Evolutionary conservation across 2,888 invertebrate species (phyloP), one percentile per base, ranked within the genome.

Genomic region (Aquatica leii): DNA sequence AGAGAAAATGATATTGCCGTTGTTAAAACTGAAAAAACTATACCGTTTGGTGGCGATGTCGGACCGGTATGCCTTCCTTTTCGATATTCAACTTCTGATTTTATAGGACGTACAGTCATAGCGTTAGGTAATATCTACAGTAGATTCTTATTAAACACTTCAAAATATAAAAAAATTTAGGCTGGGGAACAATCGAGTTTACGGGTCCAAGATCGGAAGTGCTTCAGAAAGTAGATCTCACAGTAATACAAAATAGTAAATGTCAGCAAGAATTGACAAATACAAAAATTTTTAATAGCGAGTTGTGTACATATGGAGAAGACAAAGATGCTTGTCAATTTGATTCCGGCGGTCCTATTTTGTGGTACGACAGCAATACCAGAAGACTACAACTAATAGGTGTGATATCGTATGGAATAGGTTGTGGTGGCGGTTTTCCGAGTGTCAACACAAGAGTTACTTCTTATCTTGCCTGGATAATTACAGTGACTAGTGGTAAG

Each of bases 61-160:
- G 86, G 86, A 0, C 88, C 90, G 0, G 86, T 80, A 17, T 91
- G 90, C 71, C 74, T 91, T 43, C 90, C 90, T 0, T 89, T 89
- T 76, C 82, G 82, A 55, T 85, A 81, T 62, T 69, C 73, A 0
- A 71, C 66, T 40, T 59, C 53, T 0, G 70, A 78, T 66, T 80
- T 86, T 14, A 72, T 75, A 4, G 82, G 82, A 0, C 53, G 69
- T 1, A 74, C 67, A 11, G 82, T 86, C 0, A 83, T 82, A 11
- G 74, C 81, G 14, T 66, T 85, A 56, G 86, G 87, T 86, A 77
- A 74, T 75, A 12, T 3, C 31, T 43, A 43, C n/a, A n/a, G n/a
- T n/a, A n/a, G n/a, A n/a, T n/a, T n/a, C n/a, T 15, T 11, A 0
- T 4, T 37, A 40, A 40, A n/a, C n/a, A n/a, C n/a, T n/a, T n/a